Evolutionary conservation across 2,888 invertebrate species (phyloP), one percentile per base, ranked within the genome.

Genomic region (Ephialtes manifestator): DNA sequence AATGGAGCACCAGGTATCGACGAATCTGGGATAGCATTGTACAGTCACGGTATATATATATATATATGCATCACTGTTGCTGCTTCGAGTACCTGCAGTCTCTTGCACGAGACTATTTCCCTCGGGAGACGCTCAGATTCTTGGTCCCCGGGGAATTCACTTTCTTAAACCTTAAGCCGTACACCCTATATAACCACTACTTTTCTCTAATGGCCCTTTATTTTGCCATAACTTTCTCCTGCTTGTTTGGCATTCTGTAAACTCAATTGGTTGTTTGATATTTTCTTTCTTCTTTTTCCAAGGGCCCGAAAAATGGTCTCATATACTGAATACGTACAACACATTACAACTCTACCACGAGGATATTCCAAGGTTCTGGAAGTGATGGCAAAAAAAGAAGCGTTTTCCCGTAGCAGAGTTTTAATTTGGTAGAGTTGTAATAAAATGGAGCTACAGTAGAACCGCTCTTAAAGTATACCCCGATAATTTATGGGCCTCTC

Each of bases 1-100:
- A 70, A 71, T 58, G 75, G 72, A 63, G 63, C 39, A 20, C 48
- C 81, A 84, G 81, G 84, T 84, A 84, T 84, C 80, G 84, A 84
- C 67, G 81, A 81, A 58, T 65, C 65, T 75, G 46, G 20, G 53
- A 63, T 80, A 55, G 46, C 48, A 67, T 46, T 13, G 28, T 68
- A 39, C 39, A 67, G 13, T 48, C 31, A 15, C 15, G n/a, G 65
- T 46, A 18, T 77, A 48, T 51, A 63, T 63, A 48, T 51, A 63
- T 63, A 46, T 71, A 46, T 48, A 20, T 63, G 10, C n/a, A n/a
- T 35, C 35, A 15, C 10, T 35, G 63, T 10, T 15, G 63, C 43
- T 67, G 76, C 48, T 31, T 74, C 70, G 68, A 55, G 67, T 77
- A 58, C 20, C 78, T 70, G 70, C 35, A 60, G 48, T 43, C 68